Evolutionary conservation across 2,888 invertebrate genomes (phyloP).

Genomic region (Crioceris asparagi): DNA sequence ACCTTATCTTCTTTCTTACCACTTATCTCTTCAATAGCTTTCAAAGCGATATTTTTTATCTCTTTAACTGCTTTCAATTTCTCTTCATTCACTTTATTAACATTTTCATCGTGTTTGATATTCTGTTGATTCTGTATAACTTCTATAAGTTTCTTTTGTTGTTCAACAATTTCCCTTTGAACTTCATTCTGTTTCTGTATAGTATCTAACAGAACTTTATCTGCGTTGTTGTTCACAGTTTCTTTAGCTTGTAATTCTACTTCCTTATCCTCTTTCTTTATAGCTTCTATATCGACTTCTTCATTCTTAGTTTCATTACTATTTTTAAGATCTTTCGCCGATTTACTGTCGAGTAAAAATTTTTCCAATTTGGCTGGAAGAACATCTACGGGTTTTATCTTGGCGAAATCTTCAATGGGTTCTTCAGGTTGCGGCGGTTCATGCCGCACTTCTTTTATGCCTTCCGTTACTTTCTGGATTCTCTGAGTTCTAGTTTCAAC

Average conservation of each 20-base stretch:
- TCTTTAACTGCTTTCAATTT: slow-evolving; percentile 32
- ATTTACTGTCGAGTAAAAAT: no score
- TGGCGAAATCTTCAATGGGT: slow-evolving; percentile 13
- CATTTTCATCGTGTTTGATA: slow-evolving; percentile 18
- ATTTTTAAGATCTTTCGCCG: slow-evolving; percentile 26
- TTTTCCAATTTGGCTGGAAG: no score
- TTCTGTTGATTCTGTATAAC: slow-evolving; percentile 24
- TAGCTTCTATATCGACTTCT: slow-evolving; percentile 39
- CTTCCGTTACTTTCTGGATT: slow-evolving; percentile 20
- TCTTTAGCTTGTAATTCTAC: slow-evolving; percentile 34
- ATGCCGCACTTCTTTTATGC: slow-evolving; percentile 32
- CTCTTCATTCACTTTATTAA: slow-evolving; percentile 25
- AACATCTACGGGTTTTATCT: slow-evolving; percentile 4
- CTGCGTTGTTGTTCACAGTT: slow-evolving; percentile 24
- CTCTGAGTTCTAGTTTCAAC: slow-evolving; percentile 6
- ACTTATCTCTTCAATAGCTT: slow-evolving; percentile 33
- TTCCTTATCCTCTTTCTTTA: slow-evolving; percentile 38
- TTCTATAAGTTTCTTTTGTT: slow-evolving; percentile 43
- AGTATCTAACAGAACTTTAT: slow-evolving; percentile 47
- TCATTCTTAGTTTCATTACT: slow-evolving; percentile 28
- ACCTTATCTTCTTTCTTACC: slow-evolving; percentile 17
- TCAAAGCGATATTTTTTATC: slow-evolving; percentile 32
- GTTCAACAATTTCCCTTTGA: slow-evolving; percentile 55
- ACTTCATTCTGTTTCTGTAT: slow-evolving; percentile 58
- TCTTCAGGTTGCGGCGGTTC: slow-evolving; percentile 35